phyloP scores from a whole-genome alignment of 2,888 invertebrate genomes.

The Ametastegia equiseti region DNA sequence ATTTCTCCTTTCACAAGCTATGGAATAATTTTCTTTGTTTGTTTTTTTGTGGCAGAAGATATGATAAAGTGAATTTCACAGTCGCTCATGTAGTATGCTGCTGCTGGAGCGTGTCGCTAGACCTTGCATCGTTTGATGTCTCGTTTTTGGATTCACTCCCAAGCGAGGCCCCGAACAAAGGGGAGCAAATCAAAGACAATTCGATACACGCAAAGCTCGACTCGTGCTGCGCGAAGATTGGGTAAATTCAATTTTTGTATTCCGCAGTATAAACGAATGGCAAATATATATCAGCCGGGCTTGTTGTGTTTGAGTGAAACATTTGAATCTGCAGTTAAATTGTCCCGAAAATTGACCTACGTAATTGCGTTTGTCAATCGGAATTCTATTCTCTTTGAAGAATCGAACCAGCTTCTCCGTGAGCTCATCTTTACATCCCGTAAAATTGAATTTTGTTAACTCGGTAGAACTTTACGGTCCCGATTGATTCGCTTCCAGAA shows the following conservation, averaged over 20 bases:
- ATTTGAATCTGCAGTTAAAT: conserved; percentile 26
- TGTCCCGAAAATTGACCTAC: conserved; percentile 32
- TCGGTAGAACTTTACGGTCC: conserved; percentile 4
- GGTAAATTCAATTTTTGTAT: conserved; percentile 44
- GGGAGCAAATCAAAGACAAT: conserved; percentile 42
- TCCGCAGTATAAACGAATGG: conserved; percentile 14
- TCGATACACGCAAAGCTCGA: conserved; percentile 33
- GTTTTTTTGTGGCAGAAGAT: neutral
- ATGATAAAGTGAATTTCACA: conserved; percentile 1
- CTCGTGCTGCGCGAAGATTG: conserved; percentile 5
- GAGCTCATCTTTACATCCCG: conserved; percentile 1
- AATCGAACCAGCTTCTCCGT: conserved; percentile 7
- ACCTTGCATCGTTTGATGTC: conserved; percentile 37
- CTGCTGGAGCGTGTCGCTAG: conserved; percentile 23
- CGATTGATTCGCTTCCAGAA: neutral
- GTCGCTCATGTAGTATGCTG: conserved; percentile 17
- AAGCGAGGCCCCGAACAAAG: conserved; percentile 20
- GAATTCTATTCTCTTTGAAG: conserved; percentile 20
- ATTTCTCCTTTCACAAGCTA: too few species aligned
- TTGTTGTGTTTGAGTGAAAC: conserved; percentile 22
- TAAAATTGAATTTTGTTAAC: conserved; percentile 21
- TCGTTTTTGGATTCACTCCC: conserved; percentile 35
- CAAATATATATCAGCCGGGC: conserved; percentile 11
- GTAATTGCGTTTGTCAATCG: conserved; percentile 45
- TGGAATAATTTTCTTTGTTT: neutral